Conservation (phyloP, 2,797 vertebrate genomes). For the Champsocephalus esox region DNA sequence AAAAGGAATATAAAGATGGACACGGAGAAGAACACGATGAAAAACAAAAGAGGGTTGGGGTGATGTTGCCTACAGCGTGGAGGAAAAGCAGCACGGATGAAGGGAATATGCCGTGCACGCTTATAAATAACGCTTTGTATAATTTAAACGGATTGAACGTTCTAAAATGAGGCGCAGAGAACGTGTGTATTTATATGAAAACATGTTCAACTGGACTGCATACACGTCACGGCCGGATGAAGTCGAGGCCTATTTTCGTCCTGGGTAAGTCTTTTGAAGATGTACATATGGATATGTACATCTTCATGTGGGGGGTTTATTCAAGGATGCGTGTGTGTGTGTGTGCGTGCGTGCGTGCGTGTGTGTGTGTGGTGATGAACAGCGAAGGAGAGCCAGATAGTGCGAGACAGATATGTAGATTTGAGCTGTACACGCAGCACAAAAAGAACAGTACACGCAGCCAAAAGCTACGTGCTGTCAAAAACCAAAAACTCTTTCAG, state of each 20-base stretch:
- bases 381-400: slow-evolving; percentile 30
- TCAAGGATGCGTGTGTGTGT: neutral
- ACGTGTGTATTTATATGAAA: slow-evolving; percentile 47
- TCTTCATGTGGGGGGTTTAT: slow-evolving; percentile 18
- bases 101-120: slow-evolving; percentile 4
- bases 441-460: slow-evolving; percentile 25
- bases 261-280: slow-evolving; percentile 33
- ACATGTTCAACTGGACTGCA: slow-evolving; percentile 41
- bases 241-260: slow-evolving; percentile 27
- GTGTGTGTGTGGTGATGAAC: slow-evolving; percentile 8
- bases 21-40: slow-evolving; percentile 34
- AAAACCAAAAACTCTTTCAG: slow-evolving; percentile 19
- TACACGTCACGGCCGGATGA: slow-evolving; percentile 29
- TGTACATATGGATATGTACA: slow-evolving; percentile 32
- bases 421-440: slow-evolving; percentile 29
- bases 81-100: slow-evolving; percentile 19
- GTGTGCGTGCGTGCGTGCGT: neutral
- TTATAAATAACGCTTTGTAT: slow-evolving; percentile 59
- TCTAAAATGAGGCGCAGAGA: slow-evolving; percentile 28
- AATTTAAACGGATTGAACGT: slow-evolving; percentile 47
- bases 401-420: slow-evolving; percentile 58
- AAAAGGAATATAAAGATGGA: slow-evolving; percentile 29
- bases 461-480: slow-evolving; percentile 45
- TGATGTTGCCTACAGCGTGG: slow-evolving; percentile 20
- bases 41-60: slow-evolving; percentile 20